A percentile compares a stretch with the other conserved stretches of the same genome.
Conservation (phyloP, 2,888 invertebrate genomes). For the Drosophila barbarae region DNA sequence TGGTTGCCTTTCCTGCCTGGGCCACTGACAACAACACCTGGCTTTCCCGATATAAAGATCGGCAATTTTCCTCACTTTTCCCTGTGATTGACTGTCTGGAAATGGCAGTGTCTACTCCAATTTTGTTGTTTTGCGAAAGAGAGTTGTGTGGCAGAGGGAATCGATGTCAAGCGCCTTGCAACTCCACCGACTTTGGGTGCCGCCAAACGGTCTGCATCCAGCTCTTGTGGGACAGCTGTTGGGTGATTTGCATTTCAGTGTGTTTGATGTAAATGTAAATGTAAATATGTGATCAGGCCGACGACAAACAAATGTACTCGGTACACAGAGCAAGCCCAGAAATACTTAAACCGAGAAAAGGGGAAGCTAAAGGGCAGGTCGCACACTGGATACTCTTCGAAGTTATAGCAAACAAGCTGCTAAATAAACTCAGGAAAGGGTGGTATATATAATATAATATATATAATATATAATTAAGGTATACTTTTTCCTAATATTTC, state of each 20-base stretch:
- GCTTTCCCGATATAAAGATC: conserved; percentile 38
- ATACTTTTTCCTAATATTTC: not conserved
- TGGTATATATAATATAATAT: too few species aligned
- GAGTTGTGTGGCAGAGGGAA: conserved; percentile 26
- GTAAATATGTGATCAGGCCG: conserved; percentile 56
- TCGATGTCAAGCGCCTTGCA: conserved; percentile 32
- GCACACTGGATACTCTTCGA: not conserved
- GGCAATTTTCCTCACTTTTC: conserved; percentile 49
- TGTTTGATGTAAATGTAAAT: conserved; percentile 54
- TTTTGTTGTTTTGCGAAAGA: conserved; percentile 37
- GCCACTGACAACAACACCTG: conserved; percentile 2
- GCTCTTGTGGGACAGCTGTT: conserved; percentile 42
- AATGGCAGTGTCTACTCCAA: conserved; percentile 43
- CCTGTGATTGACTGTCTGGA: conserved; percentile 58
- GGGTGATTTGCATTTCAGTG: conserved; percentile 52
- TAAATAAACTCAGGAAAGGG: not conserved
- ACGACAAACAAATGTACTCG: conserved; percentile 18
- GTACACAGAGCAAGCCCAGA: conserved; percentile 12
- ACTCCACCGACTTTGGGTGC: conserved; percentile 20
- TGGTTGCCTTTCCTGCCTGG: conserved; percentile 31
- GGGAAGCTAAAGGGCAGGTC: not conserved
- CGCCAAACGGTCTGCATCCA: conserved; percentile 47
- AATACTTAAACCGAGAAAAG: conserved; percentile 16
- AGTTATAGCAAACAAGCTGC: not conserved
- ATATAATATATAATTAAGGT: not conserved